phyloP scores from a whole-genome alignment of 2,797 vertebrate genomes.

The Moxostoma hubbsi region DNA sequence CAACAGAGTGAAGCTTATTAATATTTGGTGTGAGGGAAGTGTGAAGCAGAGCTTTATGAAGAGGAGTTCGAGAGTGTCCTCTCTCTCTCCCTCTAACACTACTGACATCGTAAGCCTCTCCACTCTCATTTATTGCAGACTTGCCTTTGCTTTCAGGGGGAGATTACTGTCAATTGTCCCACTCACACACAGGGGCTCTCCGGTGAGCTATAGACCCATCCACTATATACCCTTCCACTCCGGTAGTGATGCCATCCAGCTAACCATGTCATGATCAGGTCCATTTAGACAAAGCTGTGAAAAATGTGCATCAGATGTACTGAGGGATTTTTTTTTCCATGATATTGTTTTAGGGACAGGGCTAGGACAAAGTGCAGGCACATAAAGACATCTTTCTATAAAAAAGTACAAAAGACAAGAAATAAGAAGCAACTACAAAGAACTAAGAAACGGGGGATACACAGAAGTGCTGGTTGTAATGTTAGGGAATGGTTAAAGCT shows the following conservation, averaged over 20 bases:
- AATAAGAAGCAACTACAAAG: background rate
- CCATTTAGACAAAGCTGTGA: constrained; percentile 48
- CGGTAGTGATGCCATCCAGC: constrained; percentile 47
- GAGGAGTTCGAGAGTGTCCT: constrained; percentile 55
- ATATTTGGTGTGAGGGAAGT: constrained; percentile 52
- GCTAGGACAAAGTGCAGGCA: background rate
- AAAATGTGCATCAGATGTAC: constrained; percentile 26
- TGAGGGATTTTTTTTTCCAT: constrained; percentile 13
- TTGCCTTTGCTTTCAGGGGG: constrained; percentile 61
- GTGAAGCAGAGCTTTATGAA: constrained; percentile 56
- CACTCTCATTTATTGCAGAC: constrained; percentile 62
- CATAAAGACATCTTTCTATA: background rate
- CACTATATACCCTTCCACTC: constrained; percentile 8
- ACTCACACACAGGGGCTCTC: constrained; percentile 36
- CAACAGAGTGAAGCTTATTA: constrained; percentile 57
- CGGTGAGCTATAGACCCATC: constrained; percentile 31
- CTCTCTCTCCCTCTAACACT: constrained; percentile 41
- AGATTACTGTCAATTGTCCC: constrained; percentile 62
- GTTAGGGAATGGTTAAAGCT: too few relatives aligned
- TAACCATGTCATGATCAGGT: constrained; percentile 44
- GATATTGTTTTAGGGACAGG: background rate
- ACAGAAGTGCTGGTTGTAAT: too few relatives aligned
- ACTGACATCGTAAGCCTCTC: constrained; percentile 61
- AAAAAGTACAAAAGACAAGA: background rate
- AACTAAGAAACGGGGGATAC: too few relatives aligned